Conservation (phyloP, 2,113 vertebrate genomes). For the Buteo buteo region DNA sequence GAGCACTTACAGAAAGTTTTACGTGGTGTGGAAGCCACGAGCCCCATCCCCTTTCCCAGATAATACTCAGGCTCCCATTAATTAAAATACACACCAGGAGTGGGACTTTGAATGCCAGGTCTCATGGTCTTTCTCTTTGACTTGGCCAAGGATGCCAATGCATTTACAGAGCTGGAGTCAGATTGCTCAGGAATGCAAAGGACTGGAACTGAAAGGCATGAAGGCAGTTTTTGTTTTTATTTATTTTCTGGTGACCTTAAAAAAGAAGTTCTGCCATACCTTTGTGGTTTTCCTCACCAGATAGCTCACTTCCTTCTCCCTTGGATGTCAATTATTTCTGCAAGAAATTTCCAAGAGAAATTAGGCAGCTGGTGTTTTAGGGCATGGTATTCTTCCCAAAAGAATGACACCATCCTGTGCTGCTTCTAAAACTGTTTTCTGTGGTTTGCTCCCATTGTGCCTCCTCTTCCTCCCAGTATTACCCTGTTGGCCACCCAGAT, state of each 20-base stretch:
- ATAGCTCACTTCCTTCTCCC: background rate
- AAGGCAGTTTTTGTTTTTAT: conserved; percentile 14
- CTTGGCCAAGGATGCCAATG: conserved; percentile 46
- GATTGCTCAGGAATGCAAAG: conserved; percentile 47
- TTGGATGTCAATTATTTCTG: background rate
- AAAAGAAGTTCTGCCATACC: background rate
- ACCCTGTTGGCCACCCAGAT: background rate
- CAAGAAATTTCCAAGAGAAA: background rate
- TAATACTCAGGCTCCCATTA: background rate
- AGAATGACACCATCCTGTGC: background rate
- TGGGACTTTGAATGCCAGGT: background rate
- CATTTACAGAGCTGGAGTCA: conserved; percentile 39
- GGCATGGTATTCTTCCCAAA: background rate
- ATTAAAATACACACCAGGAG: conserved; percentile 41
- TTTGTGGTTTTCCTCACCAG: background rate
- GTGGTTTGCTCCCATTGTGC: background rate
- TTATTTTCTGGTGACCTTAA: conserved; percentile 12
- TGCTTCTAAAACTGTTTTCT: background rate
- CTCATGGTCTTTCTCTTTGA: conserved; percentile 46
- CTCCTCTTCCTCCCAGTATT: background rate
- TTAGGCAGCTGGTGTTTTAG: background rate
- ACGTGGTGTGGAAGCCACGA: conserved; percentile 23
- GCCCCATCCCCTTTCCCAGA: conserved; percentile 9
- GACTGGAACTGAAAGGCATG: conserved; percentile 42
- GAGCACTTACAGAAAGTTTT: conserved; percentile 56